Evolutionary conservation across 2,888 invertebrate species (phyloP).

Genomic region (Idaea dimidiata): DNA sequence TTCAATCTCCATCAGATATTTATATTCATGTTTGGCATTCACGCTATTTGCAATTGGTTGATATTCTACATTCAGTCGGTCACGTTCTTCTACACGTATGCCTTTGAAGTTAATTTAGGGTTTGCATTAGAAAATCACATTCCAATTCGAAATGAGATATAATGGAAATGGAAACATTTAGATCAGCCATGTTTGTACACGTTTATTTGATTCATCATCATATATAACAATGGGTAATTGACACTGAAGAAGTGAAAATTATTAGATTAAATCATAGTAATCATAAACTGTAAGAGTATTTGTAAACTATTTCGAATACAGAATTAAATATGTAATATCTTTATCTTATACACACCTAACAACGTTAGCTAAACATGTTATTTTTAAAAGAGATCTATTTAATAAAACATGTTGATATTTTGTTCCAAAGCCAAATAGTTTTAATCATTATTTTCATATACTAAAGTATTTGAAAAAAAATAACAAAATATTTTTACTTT

Average conservation of each 20-base stretch:
- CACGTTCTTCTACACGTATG: background rate
- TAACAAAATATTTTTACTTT: background rate
- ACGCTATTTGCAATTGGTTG: constrained; percentile 15
- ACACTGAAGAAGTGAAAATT: too few species aligned
- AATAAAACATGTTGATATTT: background rate
- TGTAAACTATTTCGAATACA: background rate
- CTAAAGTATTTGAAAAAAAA: background rate
- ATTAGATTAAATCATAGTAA: too few species aligned
- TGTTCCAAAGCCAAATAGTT: background rate
- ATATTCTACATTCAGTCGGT: constrained; percentile 5
- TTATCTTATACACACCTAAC: background rate
- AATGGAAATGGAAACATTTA: too few species aligned
- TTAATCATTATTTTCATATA: background rate
- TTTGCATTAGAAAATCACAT: background rate
- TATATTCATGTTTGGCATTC: background rate
- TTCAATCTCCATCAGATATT: constrained; percentile 15
- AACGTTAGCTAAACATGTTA: background rate
- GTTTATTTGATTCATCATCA: too few species aligned
- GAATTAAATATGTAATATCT: too few species aligned
- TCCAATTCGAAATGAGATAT: background rate
- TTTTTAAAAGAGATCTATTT: background rate
- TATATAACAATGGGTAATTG: too few species aligned
- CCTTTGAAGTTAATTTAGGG: background rate
- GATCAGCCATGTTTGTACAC: too few species aligned
- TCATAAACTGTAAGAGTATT: too few species aligned